A percentile compares a stretch with the other conserved stretches of the same genome.
These are phyloP conservation scores for Hypercompe scribonia DNA, from an alignment of 2,888 invertebrate species.

Conservation along the genomic window DNA sequence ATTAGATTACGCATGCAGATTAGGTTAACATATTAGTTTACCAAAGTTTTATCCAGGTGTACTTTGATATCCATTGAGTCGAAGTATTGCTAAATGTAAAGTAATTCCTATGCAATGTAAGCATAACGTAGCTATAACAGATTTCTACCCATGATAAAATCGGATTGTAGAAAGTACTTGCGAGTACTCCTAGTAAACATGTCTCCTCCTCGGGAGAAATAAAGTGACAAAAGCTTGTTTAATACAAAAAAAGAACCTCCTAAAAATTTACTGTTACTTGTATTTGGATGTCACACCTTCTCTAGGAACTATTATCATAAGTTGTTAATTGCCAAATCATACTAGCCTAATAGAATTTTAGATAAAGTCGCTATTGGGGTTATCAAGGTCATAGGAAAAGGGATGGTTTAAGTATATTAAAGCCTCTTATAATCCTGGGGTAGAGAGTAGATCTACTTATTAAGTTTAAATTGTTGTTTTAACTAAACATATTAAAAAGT, in stretches of 20 bases:
- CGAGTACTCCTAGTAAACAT: not conserved
- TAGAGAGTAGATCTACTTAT: not conserved
- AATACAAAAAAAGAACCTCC: not conserved
- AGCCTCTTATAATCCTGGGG: not conserved
- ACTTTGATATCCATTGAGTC: not conserved
- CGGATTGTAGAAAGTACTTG: not conserved
- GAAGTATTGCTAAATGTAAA: not conserved
- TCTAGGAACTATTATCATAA: not conserved
- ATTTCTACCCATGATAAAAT: not conserved
- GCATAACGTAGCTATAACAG: not conserved
- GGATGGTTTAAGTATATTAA: not conserved
- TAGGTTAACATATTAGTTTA: not conserved
- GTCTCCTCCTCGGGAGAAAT: not conserved
- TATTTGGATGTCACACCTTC: not conserved
- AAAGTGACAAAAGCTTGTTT: not conserved
- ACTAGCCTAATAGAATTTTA: not conserved
- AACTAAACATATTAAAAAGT: not conserved
- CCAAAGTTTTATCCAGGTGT: not conserved
- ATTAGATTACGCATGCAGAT: not conserved
- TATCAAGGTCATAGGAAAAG: not conserved
- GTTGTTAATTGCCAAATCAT: not conserved
- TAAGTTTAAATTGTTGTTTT: not conserved
- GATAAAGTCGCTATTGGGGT: not conserved
- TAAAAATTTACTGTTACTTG: not conserved
- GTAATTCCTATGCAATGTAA: not conserved